Evolutionary conservation across 2,888 invertebrate species (phyloP), one percentile per base, ranked within the genome.

Genomic region (Perizoma flavofasciatum): DNA sequence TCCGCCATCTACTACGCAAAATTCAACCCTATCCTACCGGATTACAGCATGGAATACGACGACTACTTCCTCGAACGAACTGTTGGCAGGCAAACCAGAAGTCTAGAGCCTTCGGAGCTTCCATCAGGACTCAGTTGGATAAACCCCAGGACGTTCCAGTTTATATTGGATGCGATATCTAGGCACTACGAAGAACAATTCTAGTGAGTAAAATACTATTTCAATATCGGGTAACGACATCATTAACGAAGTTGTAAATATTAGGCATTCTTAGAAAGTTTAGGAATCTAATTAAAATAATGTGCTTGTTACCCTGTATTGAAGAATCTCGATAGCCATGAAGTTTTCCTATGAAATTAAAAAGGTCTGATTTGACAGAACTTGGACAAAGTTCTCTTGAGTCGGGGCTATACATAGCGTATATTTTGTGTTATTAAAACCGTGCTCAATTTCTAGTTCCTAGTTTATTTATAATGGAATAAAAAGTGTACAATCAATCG

Each of bases 1-100:
- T 97, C 97, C 2, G 97, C 97, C 57, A 95, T 97, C 77, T 97
- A 97, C 86, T 97, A 96, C 86, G 96, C 97, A 54, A 97, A 97
- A 85, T 96, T 97, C 81, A 97, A 97, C 86, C 96, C 96, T 49
- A 93, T 96, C 62, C 93, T 95, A n/a, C 94, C 95, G 56, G 96
- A 96, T 83, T 95, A 95, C 81, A 95, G 95, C 73, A 92, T 94
- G 79, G 94, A 95, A 73, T 95, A 96, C 78, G 95, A 95, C 60
- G 95, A 95, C 79, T 96, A 96, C 78, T 94, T 96, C 79, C 93
- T 96, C 56, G 95, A 94, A 71, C 92, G 96, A 67, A 94, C 95
- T 7, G 92, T 95, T 9, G 93, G 92, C 68, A 90, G 89, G 76
- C 86, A 88, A 66, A 75, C 91, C 34, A 77, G 86, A 72, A 89